Evolutionary conservation across 2,888 invertebrate species (phyloP).

Genomic region (Elysia crispata): DNA sequence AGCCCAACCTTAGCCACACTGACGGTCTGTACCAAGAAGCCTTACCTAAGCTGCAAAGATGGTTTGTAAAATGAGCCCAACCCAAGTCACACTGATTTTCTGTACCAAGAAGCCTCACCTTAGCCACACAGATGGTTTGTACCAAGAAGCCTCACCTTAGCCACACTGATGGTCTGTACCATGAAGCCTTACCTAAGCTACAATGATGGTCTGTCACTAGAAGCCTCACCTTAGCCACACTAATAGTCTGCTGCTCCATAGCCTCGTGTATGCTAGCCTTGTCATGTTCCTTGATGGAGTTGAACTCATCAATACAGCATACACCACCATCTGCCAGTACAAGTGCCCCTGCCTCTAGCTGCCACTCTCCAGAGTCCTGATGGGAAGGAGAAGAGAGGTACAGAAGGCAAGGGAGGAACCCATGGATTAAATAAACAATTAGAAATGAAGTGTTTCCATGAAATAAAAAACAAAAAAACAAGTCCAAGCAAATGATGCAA

Average conservation of each 20-base stretch:
- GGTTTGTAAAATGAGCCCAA: too few species aligned
- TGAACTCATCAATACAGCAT: slow-evolving; percentile 94
- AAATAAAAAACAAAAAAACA: background rate
- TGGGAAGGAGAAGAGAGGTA: background rate
- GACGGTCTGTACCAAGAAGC: too few species aligned
- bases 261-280: slow-evolving; percentile 92
- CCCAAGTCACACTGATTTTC: too few species aligned
- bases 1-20: too few species aligned
- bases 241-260: slow-evolving; percentile 96
- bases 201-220: background rate
- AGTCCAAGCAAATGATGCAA: too few species aligned
- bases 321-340: slow-evolving; percentile 92
- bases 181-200: too few species aligned
- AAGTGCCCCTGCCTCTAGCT: slow-evolving; percentile 92
- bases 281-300: slow-evolving; percentile 89
- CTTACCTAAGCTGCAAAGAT: too few species aligned
- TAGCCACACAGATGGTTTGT: too few species aligned
- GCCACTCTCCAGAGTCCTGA: slow-evolving; percentile 93
- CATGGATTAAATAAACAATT: background rate
- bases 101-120: too few species aligned
- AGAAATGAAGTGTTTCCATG: background rate
- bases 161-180: too few species aligned
- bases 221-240: slow-evolving; percentile 87
- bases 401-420: too few species aligned
- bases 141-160: too few species aligned